Base-by-base conservation (phyloP, 2,888 invertebrate genomes). In the Pammene fasciana region DNA sequence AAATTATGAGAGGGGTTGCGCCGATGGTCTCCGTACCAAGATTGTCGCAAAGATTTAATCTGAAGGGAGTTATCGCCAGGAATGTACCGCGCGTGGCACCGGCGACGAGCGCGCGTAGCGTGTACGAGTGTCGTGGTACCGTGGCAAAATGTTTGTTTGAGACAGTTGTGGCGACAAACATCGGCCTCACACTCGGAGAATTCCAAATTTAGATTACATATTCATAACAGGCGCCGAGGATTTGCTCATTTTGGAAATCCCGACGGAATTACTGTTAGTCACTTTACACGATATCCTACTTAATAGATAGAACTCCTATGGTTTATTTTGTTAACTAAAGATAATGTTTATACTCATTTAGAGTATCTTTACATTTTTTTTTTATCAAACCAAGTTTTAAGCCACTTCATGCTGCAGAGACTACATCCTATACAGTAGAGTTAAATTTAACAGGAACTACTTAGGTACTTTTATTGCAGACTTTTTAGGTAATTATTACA, bases 1-100 rank as follows among this genome's bases (percentile, higher is more conserved):
- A 89, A 92, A 92, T 92, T 92, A 92, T 92, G 90, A 90, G 92
- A 90, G 92, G 91, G 92, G 90, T 88, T 86, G 87, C 84, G 85
- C 79, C 83, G 86, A 86, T 86, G 86, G 87, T 82, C 90, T 86
- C 86, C 75, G 90, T 87, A 90, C 91, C 88, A 90, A 88, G 90
- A 89, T 90, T 89, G 86, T 84, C 83, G 82, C 83, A 76, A 86
- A 89, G 90, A 89, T 90, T 91, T 86, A 87, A 89, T 88, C 86
- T 86, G 82, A 87, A 85, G 81, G 86, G 79, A 82, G 83, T 80
- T 85, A 81, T 86, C 83, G 86, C 76, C 73, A 75, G 85, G 86
- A 89, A 88, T 88, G 83, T 80, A 80, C 80, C 75, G 73, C 74
- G 79, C 76, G 71, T 75, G 72, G 72, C 68, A 71, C 71, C 73